A percentile compares a stretch with the other conserved stretches of the same genome.
These are phyloP conservation scores for Bos javanicus DNA, from an alignment of 2,113 vertebrate genomes.

Conservation along the genomic window DNA sequence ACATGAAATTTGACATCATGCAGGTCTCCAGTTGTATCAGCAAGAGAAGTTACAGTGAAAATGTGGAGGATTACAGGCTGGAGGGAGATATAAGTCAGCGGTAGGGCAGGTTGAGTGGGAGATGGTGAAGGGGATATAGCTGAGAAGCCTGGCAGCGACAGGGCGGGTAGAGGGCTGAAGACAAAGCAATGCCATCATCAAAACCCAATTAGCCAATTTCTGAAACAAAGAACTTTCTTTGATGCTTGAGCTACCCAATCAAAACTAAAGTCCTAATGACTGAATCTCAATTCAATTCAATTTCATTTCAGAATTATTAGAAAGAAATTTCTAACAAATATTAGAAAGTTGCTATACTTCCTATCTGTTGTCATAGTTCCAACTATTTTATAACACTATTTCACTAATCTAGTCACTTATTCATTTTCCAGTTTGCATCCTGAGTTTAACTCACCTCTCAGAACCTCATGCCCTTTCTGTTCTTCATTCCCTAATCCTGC, in stretches of 20 bases:
- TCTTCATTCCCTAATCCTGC: neutral
- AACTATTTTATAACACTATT: neutral
- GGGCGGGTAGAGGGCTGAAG: neutral
- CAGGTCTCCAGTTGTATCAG: neutral
- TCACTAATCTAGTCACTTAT: neutral
- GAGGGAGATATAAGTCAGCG: neutral
- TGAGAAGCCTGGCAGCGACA: neutral
- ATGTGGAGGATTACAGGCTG: neutral
- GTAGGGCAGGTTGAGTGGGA: neutral
- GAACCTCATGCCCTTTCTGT: neutral
- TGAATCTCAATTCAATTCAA: neutral
- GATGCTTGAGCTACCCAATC: neutral
- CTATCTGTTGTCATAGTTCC: neutral
- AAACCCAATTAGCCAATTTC: neutral
- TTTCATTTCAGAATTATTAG: neutral
- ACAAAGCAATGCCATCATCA: neutral
- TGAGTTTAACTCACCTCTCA: neutral
- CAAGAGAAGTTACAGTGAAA: neutral
- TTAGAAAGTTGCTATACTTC: neutral
- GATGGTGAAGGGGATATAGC: neutral
- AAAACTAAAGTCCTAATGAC: neutral
- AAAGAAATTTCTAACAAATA: neutral
- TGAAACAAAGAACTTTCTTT: neutral
- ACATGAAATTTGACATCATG: neutral
- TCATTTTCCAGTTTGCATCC: neutral